Evolutionary conservation across 1,140 invertebrate species (phyloP), one percentile per base, ranked within the genome.

Genomic region (Helicoverpa zea): DNA sequence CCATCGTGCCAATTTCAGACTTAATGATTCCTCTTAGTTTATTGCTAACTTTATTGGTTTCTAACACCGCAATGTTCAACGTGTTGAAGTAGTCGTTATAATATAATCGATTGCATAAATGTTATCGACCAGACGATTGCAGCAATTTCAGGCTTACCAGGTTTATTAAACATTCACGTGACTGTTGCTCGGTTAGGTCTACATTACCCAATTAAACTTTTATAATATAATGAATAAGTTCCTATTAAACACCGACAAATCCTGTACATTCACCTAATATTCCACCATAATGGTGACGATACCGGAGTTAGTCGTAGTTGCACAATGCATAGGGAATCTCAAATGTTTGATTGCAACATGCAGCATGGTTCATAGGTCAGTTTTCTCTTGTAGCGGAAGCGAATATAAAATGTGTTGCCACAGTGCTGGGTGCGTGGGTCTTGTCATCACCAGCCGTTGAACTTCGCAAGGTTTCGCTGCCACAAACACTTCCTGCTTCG

Each of bases 361-460:
- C 80, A 81, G 77, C 80, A 82, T 49, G 84, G 89, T 78, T 88
- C 84, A 86, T 70, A 88, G 88, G 87, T 89, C 83, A 87, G 79
- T 85, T 92, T 91, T 91, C 89, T 90, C 86, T 83, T 64, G 70
- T 85, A 84, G 87, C 87, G 90, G 88, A 91, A 90, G 87, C 79
- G 68, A 59, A 75, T 79, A 79, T 80, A 81, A 82, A 84, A 83
- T 81, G 76, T 82, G 68, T 56, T 29, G 72, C 29, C 61, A 35
- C 47, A 66, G 61, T 49, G 56, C 18, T 56, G 47, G 84, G 86
- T 84, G 79, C 83, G 63, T 80, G 81, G 84, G 88, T 84, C 82
- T 84, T 83, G 86, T 87, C 86, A 85, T 90, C 86, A 82, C 79
- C 83, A 82, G 86, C 85, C 89, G 87, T 90, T 91, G 90, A 92